phyloP scores from a whole-genome alignment of 1,140 invertebrate genomes.

The Drosophila orena region DNA sequence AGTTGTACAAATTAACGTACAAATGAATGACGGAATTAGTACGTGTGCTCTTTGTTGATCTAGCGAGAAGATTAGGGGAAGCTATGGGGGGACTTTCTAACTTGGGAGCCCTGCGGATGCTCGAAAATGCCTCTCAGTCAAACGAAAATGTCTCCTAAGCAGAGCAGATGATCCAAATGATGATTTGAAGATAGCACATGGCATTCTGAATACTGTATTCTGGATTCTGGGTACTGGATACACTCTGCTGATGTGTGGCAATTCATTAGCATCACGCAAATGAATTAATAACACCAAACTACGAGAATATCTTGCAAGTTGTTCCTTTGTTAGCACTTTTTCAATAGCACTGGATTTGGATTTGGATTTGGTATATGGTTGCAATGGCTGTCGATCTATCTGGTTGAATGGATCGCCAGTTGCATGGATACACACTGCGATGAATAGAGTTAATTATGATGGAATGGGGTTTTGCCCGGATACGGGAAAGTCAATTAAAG shows the following conservation, averaged over 20 bases:
- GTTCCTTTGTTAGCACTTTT: constrained; percentile 58
- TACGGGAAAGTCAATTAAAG: neutral
- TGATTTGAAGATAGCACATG: neutral
- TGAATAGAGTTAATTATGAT: constrained; percentile 43
- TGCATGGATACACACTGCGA: constrained; percentile 16
- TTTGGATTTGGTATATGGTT: neutral
- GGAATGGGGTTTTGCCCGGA: constrained; percentile 13
- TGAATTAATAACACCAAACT: constrained; percentile 81
- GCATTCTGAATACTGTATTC: constrained; percentile 10
- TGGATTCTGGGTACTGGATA: constrained; percentile 13
- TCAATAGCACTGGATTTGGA: neutral
- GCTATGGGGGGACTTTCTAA: constrained; percentile 9
- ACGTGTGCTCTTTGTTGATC: constrained; percentile 60
- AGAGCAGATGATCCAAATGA: neutral
- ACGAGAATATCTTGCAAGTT: constrained; percentile 61
- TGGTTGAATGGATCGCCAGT: constrained; percentile 31
- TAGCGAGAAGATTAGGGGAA: constrained; percentile 18
- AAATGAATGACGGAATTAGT: constrained; percentile 82
- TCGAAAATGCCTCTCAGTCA: constrained; percentile 4
- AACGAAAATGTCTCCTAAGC: constrained; percentile 24
- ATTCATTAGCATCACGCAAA: constrained; percentile 73
- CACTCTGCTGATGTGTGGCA: constrained; percentile 28
- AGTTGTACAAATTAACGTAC: constrained; percentile 80
- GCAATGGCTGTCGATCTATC: constrained; percentile 31
- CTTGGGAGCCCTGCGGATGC: constrained; percentile 7